A percentile compares a stretch with the other conserved stretches of the same genome.
These are phyloP conservation scores for Auanema sp. DNA, from an alignment of 2,888 invertebrate species.

Conservation along the genomic window DNA sequence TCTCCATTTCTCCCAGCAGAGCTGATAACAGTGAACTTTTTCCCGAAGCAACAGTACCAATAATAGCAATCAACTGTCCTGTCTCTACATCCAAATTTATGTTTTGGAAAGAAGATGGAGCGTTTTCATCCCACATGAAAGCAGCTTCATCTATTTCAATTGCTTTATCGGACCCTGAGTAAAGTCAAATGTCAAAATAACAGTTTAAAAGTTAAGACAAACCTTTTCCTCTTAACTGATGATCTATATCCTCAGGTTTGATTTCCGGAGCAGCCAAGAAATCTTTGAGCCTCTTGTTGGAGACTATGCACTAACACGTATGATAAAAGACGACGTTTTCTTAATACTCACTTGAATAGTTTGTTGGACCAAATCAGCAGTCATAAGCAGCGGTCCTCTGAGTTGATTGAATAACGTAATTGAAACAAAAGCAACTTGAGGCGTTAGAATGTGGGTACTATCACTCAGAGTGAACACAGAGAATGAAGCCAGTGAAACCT, in stretches of 20 bases:
- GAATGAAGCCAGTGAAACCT: conserved; percentile 60
- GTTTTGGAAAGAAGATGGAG: conserved; percentile 23
- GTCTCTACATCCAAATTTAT: conserved; percentile 25
- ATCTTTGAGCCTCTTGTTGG: conserved; percentile 54
- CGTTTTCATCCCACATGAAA: conserved; percentile 33
- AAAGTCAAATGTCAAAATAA: background rate
- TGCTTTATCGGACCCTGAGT: conserved; percentile 32
- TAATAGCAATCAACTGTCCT: conserved; percentile 33
- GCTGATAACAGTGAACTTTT: conserved; percentile 42
- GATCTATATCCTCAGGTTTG: conserved; percentile 25
- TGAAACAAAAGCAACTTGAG: conserved; percentile 83
- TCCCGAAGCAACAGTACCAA: conserved; percentile 44
- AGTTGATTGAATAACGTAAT: conserved; percentile 91
- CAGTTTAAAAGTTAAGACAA: conserved; percentile 2
- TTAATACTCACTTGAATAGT: conserved; percentile 61
- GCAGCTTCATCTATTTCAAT: conserved; percentile 33
- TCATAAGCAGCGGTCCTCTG: conserved; percentile 39
- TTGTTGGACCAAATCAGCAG: conserved; percentile 68
- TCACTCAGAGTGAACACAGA: conserved; percentile 50
- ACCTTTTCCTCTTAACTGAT: conserved; percentile 33
- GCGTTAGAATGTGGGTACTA: conserved; percentile 52
- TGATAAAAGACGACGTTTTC: no score
- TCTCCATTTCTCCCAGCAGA: conserved; percentile 71
- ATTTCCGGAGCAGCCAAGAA: conserved; percentile 50
- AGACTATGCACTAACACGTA: conserved; percentile 48